These are phyloP conservation scores for Hylaea fasciaria DNA, from an alignment of 2,888 invertebrate genomes.

Conservation along the genomic window DNA sequence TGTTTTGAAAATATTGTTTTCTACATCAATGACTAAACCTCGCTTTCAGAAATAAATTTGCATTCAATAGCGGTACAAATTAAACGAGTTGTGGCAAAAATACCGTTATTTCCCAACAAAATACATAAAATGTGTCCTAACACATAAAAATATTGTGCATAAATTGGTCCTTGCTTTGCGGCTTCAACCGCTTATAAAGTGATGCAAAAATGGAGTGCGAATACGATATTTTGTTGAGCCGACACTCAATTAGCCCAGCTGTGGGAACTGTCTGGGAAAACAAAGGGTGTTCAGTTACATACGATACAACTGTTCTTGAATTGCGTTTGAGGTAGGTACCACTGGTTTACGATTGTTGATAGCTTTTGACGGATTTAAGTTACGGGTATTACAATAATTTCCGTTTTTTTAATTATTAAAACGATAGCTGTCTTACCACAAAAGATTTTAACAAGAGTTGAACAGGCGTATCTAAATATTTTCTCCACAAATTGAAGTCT, in stretches of 20 bases:
- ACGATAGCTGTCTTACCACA: no score
- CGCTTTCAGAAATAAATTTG: no score
- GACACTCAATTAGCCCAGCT: conserved; percentile 80
- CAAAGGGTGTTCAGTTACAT: conserved; percentile 79
- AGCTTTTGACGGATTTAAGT: neutral
- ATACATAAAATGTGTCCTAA: neutral
- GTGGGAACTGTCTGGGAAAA: conserved; percentile 82
- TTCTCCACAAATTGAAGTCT: no score
- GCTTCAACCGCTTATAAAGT: conserved; percentile 58
- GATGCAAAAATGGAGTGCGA: conserved; percentile 68
- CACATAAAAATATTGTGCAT: neutral
- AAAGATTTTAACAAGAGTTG: no score
- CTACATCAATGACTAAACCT: no score
- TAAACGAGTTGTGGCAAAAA: no score
- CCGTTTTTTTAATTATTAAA: no score
- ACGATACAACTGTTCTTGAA: conserved; percentile 73
- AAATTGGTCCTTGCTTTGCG: conserved; percentile 40
- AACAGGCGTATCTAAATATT: no score
- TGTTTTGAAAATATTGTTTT: no score
- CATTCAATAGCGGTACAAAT: no score
- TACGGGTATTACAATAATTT: no score
- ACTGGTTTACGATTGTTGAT: conserved; percentile 2
- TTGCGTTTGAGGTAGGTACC: conserved; percentile 45
- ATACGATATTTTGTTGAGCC: conserved; percentile 75
- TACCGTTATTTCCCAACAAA: no score